Conservation (phyloP, 2,113 vertebrate genomes). For the Shinisaurus crocodilurus region DNA sequence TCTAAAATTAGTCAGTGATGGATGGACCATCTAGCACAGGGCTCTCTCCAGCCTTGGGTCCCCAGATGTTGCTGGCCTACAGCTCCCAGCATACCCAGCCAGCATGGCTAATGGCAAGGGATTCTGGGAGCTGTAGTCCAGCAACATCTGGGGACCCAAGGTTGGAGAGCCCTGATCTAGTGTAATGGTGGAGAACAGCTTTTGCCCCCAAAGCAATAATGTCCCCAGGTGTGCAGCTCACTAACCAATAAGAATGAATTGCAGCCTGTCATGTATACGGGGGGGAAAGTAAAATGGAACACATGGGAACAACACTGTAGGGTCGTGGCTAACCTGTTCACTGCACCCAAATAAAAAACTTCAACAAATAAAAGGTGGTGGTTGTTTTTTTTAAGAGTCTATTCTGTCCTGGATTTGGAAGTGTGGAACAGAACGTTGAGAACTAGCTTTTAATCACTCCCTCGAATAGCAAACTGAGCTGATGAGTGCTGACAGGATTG, state of each 20-base stretch:
- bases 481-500: not conserved
- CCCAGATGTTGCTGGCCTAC: too few species aligned
- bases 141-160: too few species aligned
- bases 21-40: too few species aligned
- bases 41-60: too few species aligned
- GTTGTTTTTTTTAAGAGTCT: not conserved
- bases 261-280: not conserved
- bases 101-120: too few species aligned
- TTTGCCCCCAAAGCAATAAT: not conserved
- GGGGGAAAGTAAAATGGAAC: not conserved
- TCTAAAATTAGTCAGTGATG: not conserved
- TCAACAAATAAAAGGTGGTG: not conserved
- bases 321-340: not conserved
- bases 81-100: too few species aligned
- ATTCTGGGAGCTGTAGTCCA: too few species aligned
- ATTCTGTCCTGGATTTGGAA: not conserved
- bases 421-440: not conserved
- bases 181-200: not conserved
- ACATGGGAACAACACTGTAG: not conserved
- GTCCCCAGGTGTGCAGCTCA: not conserved
- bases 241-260: not conserved
- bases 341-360: not conserved
- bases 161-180: too few species aligned
- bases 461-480: too few species aligned
- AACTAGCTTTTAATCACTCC: not conserved